Base-by-base conservation (phyloP, 2,113 vertebrate genomes). In the Salminus brasiliensis region DNA sequence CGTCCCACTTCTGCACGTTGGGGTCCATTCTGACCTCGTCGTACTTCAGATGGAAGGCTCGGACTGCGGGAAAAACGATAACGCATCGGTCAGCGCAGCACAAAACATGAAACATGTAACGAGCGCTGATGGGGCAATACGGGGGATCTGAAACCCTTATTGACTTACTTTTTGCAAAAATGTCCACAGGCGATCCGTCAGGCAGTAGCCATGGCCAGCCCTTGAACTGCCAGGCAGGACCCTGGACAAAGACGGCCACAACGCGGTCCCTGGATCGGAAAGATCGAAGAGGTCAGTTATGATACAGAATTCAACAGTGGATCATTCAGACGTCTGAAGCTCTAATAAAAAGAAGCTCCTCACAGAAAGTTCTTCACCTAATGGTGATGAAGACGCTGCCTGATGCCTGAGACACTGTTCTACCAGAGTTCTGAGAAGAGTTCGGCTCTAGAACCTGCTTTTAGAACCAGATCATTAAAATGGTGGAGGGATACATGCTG, bases 191-290 rank as follows among this genome's bases (percentile, higher is more conserved):
- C 47, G 97, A 99, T 87, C 98, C 98, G 27, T 99, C 97, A 0
- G 97, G 96, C 89, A 99, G 90, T 72, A 98, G 92, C 98, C 97
- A 99, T 0, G 98, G 98, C 97, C 97, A 99, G 72, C 98, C 97
- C 89, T 99, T 99, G 87, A 99, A 99, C 89, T 99, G 98, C 98
- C 98, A 99, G 63, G 97, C 97, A 21, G 98, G 97, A 62, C 98
- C 97, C 86, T 99, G 97, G 18, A 99, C 97, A 18, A 99, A 98
- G 59, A 99, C 98, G 0, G 97, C 97, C 85, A 99, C 98, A 80
- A 99, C 98, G 3, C 98, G 96, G 86, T 99, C 98, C 98, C 98
- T 99, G 82, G 0, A 66, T 43, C 47, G 25, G 18, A 6, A 79
- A 84, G 9, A 15, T 87, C 4, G 85, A 57, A 74, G 29, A 36